Conservation (phyloP, 2,113 vertebrate genomes). For the Dendropsophus ebraccatus region DNA sequence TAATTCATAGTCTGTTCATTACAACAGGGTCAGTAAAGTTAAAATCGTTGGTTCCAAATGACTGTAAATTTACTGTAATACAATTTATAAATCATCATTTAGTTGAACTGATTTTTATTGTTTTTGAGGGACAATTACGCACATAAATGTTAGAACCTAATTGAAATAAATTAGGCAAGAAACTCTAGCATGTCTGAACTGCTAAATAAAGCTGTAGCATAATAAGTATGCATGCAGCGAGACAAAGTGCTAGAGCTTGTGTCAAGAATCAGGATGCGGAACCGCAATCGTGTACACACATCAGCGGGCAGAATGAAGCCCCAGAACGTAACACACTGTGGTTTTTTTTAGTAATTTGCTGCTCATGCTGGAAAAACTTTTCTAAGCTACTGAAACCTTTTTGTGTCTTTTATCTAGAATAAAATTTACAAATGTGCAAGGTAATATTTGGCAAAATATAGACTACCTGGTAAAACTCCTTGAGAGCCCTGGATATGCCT, state of each 20-base stretch:
- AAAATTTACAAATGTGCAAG: too few species aligned
- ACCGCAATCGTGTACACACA: neutral
- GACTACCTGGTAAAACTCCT: too few species aligned
- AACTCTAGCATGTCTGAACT: conserved; percentile 61
- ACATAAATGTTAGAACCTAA: conserved; percentile 61
- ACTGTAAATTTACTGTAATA: conserved; percentile 62
- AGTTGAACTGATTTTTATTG: conserved; percentile 60
- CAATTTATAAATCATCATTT: conserved; percentile 66
- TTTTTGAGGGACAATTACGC: conserved; percentile 65
- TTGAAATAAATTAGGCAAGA: conserved; percentile 63
- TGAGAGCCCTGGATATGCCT: too few species aligned
- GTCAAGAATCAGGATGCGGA: neutral
- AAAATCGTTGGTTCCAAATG: conserved; percentile 61
- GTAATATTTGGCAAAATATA: too few species aligned
- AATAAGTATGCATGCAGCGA: conserved; percentile 34
- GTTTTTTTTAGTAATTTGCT: too few species aligned
- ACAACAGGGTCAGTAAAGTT: conserved; percentile 54
- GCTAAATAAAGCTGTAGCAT: conserved; percentile 61
- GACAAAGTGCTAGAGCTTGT: neutral
- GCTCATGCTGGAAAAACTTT: too few species aligned
- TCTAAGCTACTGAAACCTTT: too few species aligned
- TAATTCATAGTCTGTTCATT: conserved; percentile 55
- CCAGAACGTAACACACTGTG: neutral
- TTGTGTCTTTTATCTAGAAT: too few species aligned
- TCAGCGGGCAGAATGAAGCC: neutral